These are phyloP conservation scores for Oceanodroma tethys DNA, from an alignment of 2,113 vertebrate genomes.

Conservation along the genomic window DNA sequence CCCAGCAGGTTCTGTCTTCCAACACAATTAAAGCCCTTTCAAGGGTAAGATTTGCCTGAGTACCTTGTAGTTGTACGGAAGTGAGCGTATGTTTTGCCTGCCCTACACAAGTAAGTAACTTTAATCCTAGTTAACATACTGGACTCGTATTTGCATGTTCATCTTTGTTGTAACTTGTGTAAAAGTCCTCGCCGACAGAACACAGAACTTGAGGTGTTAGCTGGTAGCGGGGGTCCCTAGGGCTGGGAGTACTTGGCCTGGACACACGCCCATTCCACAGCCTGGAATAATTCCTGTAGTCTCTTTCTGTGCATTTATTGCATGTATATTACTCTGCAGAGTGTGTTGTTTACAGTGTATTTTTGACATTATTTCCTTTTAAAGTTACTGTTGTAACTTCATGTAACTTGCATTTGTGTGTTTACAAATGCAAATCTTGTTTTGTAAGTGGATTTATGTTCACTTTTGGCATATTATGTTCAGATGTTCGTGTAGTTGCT, in stretches of 20 bases:
- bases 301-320: neutral
- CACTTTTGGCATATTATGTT: neutral
- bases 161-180: neutral
- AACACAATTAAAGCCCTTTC: neutral
- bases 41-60: neutral
- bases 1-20: neutral
- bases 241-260: neutral
- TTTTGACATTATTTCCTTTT: neutral
- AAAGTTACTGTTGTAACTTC: neutral
- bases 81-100: neutral
- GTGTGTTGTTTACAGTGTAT: neutral
- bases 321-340: neutral
- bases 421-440: neutral
- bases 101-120: neutral
- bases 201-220: neutral
- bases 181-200: fast-evolving
- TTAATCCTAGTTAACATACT: neutral
- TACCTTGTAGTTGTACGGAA: neutral
- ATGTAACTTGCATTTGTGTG: no score
- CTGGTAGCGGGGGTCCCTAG: neutral
- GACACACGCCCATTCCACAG: fast-evolving
- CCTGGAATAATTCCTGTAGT: neutral
- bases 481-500: neutral
- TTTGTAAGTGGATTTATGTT: neutral
- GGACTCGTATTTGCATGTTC: neutral